A percentile compares a stretch with the other conserved stretches of the same genome.
These are phyloP conservation scores for Heterodera filipjevi DNA, from an alignment of 2,888 invertebrate genomes.

Conservation along the genomic window DNA sequence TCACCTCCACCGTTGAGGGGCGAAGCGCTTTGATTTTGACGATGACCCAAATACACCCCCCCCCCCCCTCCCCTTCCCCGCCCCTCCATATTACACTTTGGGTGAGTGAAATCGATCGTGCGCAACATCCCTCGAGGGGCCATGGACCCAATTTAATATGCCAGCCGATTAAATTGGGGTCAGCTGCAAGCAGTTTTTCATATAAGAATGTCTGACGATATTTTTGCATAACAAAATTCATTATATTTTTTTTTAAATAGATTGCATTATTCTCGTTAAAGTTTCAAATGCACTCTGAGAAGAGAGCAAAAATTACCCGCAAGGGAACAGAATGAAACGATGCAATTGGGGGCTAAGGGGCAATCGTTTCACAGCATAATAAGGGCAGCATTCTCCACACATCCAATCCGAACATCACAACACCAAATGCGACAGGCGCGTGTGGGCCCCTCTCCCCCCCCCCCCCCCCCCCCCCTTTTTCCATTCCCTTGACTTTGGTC, in stretches of 20 bases:
- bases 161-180: background rate
- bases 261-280: too few species aligned
- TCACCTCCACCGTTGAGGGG: background rate
- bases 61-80: background rate
- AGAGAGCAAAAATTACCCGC: too few species aligned
- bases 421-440: background rate
- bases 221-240: background rate
- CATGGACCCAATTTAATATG: background rate
- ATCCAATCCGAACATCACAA: background rate
- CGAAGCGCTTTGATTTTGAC: background rate
- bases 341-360: too few species aligned
- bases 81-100: background rate
- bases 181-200: background rate
- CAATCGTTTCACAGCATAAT: too few species aligned
- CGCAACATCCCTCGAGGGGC: background rate
- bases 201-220: background rate
- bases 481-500: too few species aligned
- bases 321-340: too few species aligned
- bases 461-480: background rate
- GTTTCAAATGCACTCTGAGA: too few species aligned
- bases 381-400: background rate
- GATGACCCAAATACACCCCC: slow-evolving; percentile 1
- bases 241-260: too few species aligned
- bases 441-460: background rate
- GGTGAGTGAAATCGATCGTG: background rate